Conservation (phyloP, 2,797 vertebrate species). For the Dryobates pubescens region DNA sequence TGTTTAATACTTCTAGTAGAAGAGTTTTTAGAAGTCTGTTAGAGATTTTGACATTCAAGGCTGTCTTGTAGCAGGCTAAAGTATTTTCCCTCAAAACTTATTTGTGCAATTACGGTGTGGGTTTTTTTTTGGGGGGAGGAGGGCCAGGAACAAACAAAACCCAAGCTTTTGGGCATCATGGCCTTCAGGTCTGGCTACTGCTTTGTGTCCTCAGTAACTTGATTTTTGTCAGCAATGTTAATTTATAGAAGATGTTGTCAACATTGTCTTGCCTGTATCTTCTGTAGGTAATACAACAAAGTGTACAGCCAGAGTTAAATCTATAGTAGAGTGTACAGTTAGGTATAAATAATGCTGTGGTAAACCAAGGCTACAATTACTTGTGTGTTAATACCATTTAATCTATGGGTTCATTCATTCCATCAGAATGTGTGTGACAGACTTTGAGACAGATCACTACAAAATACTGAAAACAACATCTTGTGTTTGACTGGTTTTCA, state of each 20-base stretch:
- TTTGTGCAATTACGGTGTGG: not conserved
- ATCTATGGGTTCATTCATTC: not conserved
- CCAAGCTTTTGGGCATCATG: not conserved
- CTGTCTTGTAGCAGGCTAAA: not conserved
- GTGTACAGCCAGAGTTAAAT: not conserved
- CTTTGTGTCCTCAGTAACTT: not conserved
- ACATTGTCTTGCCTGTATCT: not conserved
- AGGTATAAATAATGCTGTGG: not conserved
- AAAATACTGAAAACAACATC: not conserved
- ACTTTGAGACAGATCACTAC: not conserved
- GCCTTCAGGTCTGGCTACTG: not conserved
- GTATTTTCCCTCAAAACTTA: not conserved
- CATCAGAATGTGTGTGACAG: not conserved
- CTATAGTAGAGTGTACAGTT: not conserved
- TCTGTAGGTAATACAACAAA: not conserved
- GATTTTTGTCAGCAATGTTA: not conserved
- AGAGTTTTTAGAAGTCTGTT: not conserved
- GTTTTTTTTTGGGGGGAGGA: not conserved
- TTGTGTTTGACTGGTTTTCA: not conserved
- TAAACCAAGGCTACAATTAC: not conserved
- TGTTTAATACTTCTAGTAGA: not conserved
- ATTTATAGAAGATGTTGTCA: not conserved
- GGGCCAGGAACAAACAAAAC: not conserved
- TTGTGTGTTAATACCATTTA: not conserved
- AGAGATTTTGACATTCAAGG: not conserved